Evolutionary conservation across 2,113 vertebrate species (phyloP).

Genomic region (cat (Felis catus)): DNA sequence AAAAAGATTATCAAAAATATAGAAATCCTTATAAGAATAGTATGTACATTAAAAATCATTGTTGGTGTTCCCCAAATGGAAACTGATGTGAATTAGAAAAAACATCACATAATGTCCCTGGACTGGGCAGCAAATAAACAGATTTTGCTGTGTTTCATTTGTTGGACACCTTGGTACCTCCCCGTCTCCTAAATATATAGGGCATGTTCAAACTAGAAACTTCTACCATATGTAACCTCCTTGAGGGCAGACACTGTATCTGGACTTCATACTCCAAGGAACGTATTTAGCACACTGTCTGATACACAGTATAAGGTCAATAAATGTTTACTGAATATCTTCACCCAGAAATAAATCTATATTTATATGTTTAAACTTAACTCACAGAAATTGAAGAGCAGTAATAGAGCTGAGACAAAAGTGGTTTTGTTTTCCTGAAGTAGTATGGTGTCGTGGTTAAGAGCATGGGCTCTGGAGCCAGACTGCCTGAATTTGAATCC

Average conservation of each 20-base stretch:
- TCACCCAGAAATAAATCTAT: slow-evolving; percentile 12
- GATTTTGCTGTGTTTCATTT: background rate
- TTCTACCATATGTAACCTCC: background rate
- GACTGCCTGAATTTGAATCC: background rate
- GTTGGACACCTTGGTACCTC: background rate
- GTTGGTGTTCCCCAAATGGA: background rate
- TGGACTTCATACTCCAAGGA: background rate
- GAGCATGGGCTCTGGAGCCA: background rate
- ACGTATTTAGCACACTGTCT: background rate
- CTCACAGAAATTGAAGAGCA: background rate
- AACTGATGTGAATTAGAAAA: slow-evolving; percentile 49
- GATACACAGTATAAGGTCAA: background rate
- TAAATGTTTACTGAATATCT: background rate
- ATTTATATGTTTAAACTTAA: slow-evolving; percentile 39
- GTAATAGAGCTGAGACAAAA: background rate
- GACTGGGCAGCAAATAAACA: background rate
- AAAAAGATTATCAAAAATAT: background rate
- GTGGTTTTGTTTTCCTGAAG: background rate
- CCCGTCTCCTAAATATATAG: background rate
- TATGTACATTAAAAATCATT: slow-evolving; percentile 9
- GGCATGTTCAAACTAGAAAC: background rate
- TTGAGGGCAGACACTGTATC: background rate
- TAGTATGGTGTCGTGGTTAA: background rate
- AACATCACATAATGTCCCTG: background rate
- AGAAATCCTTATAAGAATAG: slow-evolving; percentile 4